Evolutionary conservation across 2,113 vertebrate genomes (phyloP).

Genomic region (Lagopus muta): DNA sequence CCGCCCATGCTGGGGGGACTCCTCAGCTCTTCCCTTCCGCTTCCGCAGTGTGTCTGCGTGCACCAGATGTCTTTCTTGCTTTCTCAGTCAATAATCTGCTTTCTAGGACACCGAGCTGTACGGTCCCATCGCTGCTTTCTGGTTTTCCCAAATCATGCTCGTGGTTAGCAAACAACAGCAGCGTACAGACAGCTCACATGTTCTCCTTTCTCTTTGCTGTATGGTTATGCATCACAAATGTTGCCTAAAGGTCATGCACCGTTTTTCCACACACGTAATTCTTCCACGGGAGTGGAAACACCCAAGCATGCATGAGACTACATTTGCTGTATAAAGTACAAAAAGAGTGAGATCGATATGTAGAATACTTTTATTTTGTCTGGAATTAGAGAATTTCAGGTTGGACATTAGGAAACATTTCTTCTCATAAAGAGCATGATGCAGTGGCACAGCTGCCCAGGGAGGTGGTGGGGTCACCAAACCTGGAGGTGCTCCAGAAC

Average conservation of each 20-base stretch:
- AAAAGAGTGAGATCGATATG: background rate
- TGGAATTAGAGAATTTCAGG: background rate
- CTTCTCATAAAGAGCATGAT: too few relatives aligned
- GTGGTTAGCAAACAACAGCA: fast-evolving
- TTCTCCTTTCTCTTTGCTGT: background rate
- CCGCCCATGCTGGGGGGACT: background rate
- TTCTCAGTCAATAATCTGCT: background rate
- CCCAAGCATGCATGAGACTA: fast-evolving
- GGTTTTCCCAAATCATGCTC: fast-evolving
- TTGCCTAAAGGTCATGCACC: background rate
- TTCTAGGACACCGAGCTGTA: background rate
- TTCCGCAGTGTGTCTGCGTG: background rate
- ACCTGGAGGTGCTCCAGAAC: background rate
- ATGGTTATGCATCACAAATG: fast-evolving
- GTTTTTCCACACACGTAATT: background rate
- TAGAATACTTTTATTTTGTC: background rate
- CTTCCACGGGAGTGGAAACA: background rate
- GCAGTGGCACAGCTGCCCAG: too few relatives aligned
- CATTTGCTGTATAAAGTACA: fast-evolving
- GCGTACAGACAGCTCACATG: background rate
- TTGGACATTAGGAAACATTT: too few relatives aligned
- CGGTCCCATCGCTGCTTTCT: background rate
- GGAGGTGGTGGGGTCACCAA: background rate
- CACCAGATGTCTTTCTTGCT: background rate
- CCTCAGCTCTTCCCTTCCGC: background rate